Evolutionary conservation across 2,797 vertebrate species (phyloP).

Genomic region (Ataeniobius toweri): DNA sequence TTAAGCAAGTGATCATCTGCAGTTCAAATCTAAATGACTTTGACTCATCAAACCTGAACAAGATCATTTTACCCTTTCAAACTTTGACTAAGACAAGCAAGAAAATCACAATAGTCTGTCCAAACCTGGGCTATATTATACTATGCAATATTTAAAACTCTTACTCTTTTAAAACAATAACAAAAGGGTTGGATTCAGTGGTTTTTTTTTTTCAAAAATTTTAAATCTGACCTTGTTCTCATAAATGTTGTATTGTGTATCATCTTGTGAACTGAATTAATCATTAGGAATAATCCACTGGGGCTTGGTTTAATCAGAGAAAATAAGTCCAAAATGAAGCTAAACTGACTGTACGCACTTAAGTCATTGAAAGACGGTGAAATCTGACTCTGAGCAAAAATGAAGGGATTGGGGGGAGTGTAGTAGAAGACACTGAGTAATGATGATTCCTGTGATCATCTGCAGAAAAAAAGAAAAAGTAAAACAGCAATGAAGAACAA

Average conservation of each 20-base stretch:
- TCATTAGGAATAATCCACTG: not conserved
- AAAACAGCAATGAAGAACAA: slow-evolving; percentile 62
- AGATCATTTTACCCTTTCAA: not conserved
- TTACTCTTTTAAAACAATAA: not conserved
- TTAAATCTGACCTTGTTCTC: not conserved
- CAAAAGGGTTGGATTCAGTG: not conserved
- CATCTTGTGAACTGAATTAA: not conserved
- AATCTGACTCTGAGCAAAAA: slow-evolving; percentile 30
- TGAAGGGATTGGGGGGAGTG: slow-evolving; percentile 9
- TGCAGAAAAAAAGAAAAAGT: slow-evolving; percentile 17
- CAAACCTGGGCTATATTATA: not conserved
- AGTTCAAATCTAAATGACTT: not conserved
- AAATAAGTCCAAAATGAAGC: slow-evolving; percentile 24
- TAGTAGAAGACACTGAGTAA: slow-evolving; percentile 38
- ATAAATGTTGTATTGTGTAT: not conserved
- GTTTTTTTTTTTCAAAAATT: not conserved
- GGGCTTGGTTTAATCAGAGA: not conserved
- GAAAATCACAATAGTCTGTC: not conserved
- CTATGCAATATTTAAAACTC: not conserved
- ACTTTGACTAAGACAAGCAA: not conserved
- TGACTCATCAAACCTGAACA: not conserved
- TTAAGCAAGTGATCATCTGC: too few relatives aligned
- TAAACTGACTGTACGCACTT: slow-evolving; percentile 41
- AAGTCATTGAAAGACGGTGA: slow-evolving; percentile 42
- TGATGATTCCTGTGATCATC: slow-evolving; percentile 59